Percentiles rank a stretch among this genome's conserved stretches.
These are phyloP conservation scores for Camelus bactrianus DNA, from an alignment of 2,113 vertebrate genomes.

Conservation along the genomic window DNA sequence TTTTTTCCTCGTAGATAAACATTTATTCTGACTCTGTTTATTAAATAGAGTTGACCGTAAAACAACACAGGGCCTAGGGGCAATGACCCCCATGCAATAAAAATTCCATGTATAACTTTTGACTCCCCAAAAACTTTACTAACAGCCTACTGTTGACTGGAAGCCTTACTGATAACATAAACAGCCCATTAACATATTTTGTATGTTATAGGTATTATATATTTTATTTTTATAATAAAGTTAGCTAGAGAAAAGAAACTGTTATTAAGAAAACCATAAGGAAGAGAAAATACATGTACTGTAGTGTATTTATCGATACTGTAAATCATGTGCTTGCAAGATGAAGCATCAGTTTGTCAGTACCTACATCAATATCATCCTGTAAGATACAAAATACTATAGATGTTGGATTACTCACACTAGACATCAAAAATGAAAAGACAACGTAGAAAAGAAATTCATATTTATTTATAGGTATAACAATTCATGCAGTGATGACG, in stretches of 20 bases:
- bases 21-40: neutral
- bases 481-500: neutral
- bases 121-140: neutral
- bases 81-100: neutral
- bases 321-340: neutral
- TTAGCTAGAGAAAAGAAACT: neutral
- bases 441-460: neutral
- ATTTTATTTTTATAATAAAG: neutral
- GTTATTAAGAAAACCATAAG: neutral
- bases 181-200: neutral
- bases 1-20: neutral
- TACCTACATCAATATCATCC: neutral
- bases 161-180: neutral
- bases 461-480: neutral
- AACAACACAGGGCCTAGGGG: neutral
- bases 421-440: neutral
- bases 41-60: neutral
- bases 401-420: neutral
- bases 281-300: neutral
- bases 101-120: neutral
- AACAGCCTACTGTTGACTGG: neutral
- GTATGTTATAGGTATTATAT: neutral
- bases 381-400: neutral
- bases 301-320: neutral
- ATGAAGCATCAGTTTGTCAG: neutral